Conservation (phyloP, 37 sponge, comb jelly and placozoan genomes). For the Axinella damicornis region DNA sequence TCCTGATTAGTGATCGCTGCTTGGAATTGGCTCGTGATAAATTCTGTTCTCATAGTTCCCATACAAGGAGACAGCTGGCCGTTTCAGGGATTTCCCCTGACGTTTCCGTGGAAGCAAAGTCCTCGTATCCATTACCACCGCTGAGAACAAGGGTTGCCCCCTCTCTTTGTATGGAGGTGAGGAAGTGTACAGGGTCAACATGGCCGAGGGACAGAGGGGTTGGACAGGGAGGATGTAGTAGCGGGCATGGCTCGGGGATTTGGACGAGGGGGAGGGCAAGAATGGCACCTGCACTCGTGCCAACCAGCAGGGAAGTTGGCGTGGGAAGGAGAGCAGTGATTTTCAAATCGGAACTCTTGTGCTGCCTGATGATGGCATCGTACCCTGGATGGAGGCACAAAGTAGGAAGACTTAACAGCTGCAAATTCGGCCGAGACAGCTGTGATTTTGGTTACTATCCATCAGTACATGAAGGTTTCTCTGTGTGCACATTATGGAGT, state of each 20-base stretch:
- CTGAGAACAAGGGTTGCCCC: slow-evolving; percentile 20
- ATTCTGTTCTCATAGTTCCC: slow-evolving; percentile 1
- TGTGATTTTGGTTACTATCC: too few species aligned
- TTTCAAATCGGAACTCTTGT: slow-evolving; percentile 65
- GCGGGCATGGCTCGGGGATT: slow-evolving; percentile 15
- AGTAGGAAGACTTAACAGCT: background rate
- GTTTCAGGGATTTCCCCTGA: slow-evolving; percentile 45
- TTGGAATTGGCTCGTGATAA: background rate
- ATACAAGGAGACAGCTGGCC: slow-evolving; percentile 50
- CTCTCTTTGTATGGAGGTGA: slow-evolving; percentile 23
- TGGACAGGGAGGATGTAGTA: slow-evolving; percentile 29
- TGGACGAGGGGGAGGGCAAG: slow-evolving; percentile 52
- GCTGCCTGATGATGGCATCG: slow-evolving; percentile 64
- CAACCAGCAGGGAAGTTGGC: slow-evolving; percentile 50
- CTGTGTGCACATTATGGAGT: too few species aligned
- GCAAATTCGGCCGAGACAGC: too few species aligned
- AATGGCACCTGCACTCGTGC: slow-evolving; percentile 79
- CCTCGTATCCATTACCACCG: slow-evolving; percentile 62
- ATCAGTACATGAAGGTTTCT: too few species aligned
- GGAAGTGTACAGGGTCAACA: slow-evolving; percentile 33
- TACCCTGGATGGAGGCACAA: slow-evolving; percentile 35
- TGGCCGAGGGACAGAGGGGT: slow-evolving; percentile 37
- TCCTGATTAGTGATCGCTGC: too few species aligned
- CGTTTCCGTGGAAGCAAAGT: slow-evolving; percentile 2
- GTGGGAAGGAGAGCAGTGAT: slow-evolving; percentile 49